Percentiles rank a stretch among this genome's conserved stretches.
These are phyloP conservation scores for Tauraco hartlaubi DNA, from an alignment of 2,797 vertebrate genomes.

Conservation along the genomic window DNA sequence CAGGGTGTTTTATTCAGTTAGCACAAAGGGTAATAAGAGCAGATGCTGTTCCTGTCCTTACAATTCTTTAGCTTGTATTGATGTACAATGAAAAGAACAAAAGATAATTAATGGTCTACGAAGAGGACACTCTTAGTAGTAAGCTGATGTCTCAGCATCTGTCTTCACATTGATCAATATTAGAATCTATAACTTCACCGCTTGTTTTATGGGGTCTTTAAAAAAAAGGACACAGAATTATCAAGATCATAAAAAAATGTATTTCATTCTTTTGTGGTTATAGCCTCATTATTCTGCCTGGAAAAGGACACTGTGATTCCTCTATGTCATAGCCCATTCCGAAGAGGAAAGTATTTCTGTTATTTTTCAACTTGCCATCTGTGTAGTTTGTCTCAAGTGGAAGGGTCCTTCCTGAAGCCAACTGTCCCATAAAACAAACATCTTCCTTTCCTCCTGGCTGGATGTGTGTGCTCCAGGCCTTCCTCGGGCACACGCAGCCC, in stretches of 20 bases:
- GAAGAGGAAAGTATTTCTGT: neutral
- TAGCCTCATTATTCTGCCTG: slow-evolving; percentile 13
- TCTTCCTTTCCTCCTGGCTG: neutral
- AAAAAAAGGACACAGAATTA: slow-evolving; percentile 36
- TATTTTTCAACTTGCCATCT: neutral
- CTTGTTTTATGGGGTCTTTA: slow-evolving; percentile 34
- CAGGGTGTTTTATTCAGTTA: slow-evolving; percentile 13
- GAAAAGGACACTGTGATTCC: neutral
- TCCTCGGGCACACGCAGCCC: accelerated
- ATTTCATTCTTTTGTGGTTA: slow-evolving; percentile 43
- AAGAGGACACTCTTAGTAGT: neutral
- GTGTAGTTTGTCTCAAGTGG: neutral
- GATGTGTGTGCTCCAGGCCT: neutral
- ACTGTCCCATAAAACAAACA: neutral
- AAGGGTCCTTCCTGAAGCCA: neutral
- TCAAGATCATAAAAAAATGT: slow-evolving; percentile 45
- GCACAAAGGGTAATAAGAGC: slow-evolving; percentile 12
- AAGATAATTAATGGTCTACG: slow-evolving; percentile 36
- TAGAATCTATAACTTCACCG: slow-evolving; percentile 31
- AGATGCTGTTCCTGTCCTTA: slow-evolving; percentile 17
- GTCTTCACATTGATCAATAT: slow-evolving; percentile 51
- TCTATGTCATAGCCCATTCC: neutral
- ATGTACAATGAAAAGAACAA: slow-evolving; percentile 42
- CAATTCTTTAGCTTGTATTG: slow-evolving; percentile 5
- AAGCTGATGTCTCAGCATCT: slow-evolving; percentile 23